These are phyloP conservation scores for Dusona sp. DNA, from an alignment of 2,888 invertebrate genomes.

Conservation along the genomic window DNA sequence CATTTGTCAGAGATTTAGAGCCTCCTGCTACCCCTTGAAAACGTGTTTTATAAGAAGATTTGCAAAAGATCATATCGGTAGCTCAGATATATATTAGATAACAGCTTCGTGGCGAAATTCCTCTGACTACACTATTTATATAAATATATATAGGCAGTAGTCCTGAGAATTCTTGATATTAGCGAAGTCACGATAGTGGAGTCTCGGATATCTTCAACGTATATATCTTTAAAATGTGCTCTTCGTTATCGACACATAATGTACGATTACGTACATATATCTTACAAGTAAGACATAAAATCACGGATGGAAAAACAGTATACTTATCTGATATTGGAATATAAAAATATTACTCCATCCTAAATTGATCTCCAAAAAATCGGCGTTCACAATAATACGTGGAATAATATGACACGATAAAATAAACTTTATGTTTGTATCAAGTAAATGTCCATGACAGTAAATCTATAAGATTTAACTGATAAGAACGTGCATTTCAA, in stretches of 20 bases:
- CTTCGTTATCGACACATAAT: slow-evolving; percentile 37
- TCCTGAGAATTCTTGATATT: slow-evolving; percentile 55
- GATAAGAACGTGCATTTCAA: neutral
- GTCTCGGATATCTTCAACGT: slow-evolving; percentile 36
- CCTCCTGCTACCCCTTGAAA: slow-evolving; percentile 4
- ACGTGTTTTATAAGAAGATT: slow-evolving; percentile 47
- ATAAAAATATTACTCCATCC: neutral
- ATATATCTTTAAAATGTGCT: slow-evolving; percentile 40
- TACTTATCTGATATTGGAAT: neutral
- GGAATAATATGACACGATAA: neutral
- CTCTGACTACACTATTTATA: slow-evolving; percentile 38
- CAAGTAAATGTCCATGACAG: neutral
- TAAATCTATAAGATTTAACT: neutral
- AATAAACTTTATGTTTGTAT: neutral
- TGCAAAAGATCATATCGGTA: slow-evolving; percentile 55
- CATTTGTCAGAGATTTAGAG: slow-evolving; percentile 1
- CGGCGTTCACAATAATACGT: neutral
- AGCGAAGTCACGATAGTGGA: slow-evolving; percentile 48
- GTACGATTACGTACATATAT: slow-evolving; percentile 8
- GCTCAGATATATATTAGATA: slow-evolving; percentile 57
- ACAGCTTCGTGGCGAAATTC: slow-evolving; percentile 54
- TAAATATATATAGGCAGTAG: slow-evolving; percentile 28
- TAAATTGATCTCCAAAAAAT: neutral
- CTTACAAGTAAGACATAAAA: slow-evolving; percentile 24
- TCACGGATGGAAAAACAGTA: slow-evolving; percentile 27